Evolutionary conservation across 2,113 vertebrate species (phyloP), one percentile per base, ranked within the genome.

Genomic region (Arvicanthis niloticus): DNA sequence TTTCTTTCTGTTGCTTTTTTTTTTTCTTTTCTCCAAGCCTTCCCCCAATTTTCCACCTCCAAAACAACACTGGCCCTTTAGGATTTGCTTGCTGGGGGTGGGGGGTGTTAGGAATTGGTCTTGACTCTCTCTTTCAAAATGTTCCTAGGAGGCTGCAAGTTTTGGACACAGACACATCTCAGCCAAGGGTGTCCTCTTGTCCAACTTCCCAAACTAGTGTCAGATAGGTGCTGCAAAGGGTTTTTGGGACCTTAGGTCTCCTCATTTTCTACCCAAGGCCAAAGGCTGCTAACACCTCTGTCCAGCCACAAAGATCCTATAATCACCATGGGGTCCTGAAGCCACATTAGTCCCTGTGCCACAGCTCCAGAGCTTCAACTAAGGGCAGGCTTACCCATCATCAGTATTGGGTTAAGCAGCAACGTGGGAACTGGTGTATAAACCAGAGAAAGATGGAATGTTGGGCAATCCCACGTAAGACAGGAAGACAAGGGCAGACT

Each of bases 251-350:
- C 0, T 1, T 34, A 45, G 7, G 65, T 82, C n/a, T 88, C 42
- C 37, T 22, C 29, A 48, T 84, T 62, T 48, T 94, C 34, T 1
- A 7, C 40, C 24, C 0, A 87, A 90, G 91, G 81, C 88, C 22
- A 1, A 92, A 88, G 91, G 81, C 76, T 19, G 2, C 65, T 89
- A 91, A 96, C 94, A 95, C 85, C 96, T 97, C 89, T 91, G 91
- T 95, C 58, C 0, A 9, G n/a, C 93, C 53, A 31, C 88, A 86
- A 80, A 56, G 95, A 96, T 93, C 65, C 65, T 56, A n/a, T 60
- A 37, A 31, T 37, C 88, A 75, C 81, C 70, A 77, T 22, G 42
- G 60, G 76, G 82, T 72, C 42, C 96, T 48, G 17, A 34, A 42
- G 91, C 89, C 78, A 97, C 91, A 89, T 94, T 93, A 94, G 94